Percentiles rank a stretch among this genome's conserved stretches.
These are phyloP conservation scores for Eumaeus atala DNA, from an alignment of 1,140 invertebrate species.

Conservation along the genomic window DNA sequence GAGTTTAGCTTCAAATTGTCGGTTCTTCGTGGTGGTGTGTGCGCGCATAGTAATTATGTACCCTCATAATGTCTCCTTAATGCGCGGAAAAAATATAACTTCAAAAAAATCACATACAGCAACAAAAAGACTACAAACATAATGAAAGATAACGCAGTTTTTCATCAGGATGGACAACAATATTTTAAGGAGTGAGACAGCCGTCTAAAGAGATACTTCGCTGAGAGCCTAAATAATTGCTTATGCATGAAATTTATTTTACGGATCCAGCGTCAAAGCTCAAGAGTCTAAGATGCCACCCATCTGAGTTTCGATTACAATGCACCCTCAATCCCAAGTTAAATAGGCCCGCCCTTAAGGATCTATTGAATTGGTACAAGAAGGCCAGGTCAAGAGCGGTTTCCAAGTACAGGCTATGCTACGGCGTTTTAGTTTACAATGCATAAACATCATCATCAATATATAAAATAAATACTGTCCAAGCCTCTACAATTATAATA, in stretches of 20 bases:
- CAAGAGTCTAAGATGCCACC: constrained; percentile 23
- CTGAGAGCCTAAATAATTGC: constrained; percentile 5
- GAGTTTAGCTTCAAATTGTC: too few species aligned
- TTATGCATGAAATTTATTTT: constrained; percentile 28
- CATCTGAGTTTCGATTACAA: constrained; percentile 30
- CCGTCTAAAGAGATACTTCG: neutral
- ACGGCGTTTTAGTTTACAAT: constrained; percentile 19
- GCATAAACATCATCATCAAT: constrained; percentile 5
- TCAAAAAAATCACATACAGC: too few species aligned
- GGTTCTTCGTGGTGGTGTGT: too few species aligned
- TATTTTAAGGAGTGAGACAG: too few species aligned
- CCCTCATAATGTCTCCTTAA: too few species aligned
- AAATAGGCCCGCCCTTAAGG: constrained; percentile 34
- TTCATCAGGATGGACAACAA: too few species aligned
- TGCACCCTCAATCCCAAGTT: constrained; percentile 35
- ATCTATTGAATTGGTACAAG: constrained; percentile 30
- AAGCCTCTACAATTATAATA: too few species aligned
- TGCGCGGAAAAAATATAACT: too few species aligned
- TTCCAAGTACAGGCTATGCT: constrained; percentile 16
- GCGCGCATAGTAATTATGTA: too few species aligned
- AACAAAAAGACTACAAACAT: too few species aligned
- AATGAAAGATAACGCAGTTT: too few species aligned
- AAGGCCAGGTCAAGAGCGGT: constrained; percentile 30
- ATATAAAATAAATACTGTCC: too few species aligned
- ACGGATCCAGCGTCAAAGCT: constrained; percentile 23